A percentile compares a stretch with the other conserved stretches of the same genome.
Conservation (phyloP, 2,888 invertebrate genomes). For the Ecliptopera silaceata region DNA sequence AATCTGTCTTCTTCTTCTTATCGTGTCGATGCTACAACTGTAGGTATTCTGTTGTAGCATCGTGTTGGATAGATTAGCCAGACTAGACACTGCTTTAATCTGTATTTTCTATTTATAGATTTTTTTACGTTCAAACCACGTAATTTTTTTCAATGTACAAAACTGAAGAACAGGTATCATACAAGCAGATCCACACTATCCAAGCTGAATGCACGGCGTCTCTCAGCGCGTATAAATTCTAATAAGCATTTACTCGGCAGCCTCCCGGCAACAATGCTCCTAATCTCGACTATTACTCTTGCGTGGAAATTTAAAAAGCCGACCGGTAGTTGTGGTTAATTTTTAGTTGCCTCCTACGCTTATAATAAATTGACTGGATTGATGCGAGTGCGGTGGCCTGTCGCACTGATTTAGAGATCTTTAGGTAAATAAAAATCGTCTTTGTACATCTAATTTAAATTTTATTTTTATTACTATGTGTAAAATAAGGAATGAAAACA, state of each 20-base stretch:
- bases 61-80: too few species aligned
- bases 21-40: too few species aligned
- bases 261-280: slow-evolving; percentile 73
- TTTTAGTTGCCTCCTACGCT: slow-evolving; percentile 78
- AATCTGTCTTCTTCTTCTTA: too few species aligned
- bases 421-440: not conserved
- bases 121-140: too few species aligned
- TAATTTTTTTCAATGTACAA: too few species aligned
- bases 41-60: too few species aligned
- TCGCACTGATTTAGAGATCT: slow-evolving; percentile 32
- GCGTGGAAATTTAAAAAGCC: slow-evolving; percentile 68
- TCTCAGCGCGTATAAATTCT: slow-evolving; percentile 68
- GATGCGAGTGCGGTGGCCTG: slow-evolving; percentile 48
- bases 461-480: too few species aligned
- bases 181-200: slow-evolving; percentile 10
- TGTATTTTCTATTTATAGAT: too few species aligned
- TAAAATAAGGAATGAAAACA: too few species aligned
- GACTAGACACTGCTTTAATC: too few species aligned
- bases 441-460: too few species aligned
- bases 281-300: slow-evolving; percentile 77
- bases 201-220: slow-evolving; percentile 12
- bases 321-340: slow-evolving; percentile 72
- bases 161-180: not conserved
- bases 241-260: slow-evolving; percentile 70
- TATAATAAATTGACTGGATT: slow-evolving; percentile 67